A percentile compares a stretch with the other conserved stretches of the same genome.
Conservation (phyloP, 2,797 vertebrate genomes). For the Gymnothorax javanicus region DNA sequence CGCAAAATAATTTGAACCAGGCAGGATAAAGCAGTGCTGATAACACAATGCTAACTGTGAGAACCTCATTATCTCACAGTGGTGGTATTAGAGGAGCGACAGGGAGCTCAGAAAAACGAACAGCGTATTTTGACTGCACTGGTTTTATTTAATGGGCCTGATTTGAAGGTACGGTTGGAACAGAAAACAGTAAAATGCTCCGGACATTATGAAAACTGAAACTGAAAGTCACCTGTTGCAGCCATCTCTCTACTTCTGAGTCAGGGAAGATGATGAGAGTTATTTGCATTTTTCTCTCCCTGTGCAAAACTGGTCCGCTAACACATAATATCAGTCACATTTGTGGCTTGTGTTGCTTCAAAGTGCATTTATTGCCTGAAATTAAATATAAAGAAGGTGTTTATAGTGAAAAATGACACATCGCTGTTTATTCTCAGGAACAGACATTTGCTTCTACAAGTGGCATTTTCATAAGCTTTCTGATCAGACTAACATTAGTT, state of each 20-base stretch:
- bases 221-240: slow-evolving; percentile 10
- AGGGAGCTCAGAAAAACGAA: not conserved
- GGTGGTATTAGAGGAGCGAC: no score
- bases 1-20: not conserved
- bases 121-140: not conserved
- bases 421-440: no score
- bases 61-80: not conserved
- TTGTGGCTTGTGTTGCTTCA: no score
- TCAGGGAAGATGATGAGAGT: not conserved
- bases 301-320: not conserved
- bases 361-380: no score
- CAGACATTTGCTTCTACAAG: not conserved
- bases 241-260: not conserved
- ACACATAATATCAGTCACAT: no score
- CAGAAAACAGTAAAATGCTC: not conserved
- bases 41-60: no score
- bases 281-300: not conserved
- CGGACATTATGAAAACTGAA: not conserved
- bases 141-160: not conserved
- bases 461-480: not conserved
- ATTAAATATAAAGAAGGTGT: no score
- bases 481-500: not conserved
- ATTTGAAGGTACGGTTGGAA: not conserved
- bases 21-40: not conserved
- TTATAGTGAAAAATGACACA: no score